Base-by-base conservation (phyloP, 2,888 invertebrate species). In the Scaptomyza tumidula region DNA sequence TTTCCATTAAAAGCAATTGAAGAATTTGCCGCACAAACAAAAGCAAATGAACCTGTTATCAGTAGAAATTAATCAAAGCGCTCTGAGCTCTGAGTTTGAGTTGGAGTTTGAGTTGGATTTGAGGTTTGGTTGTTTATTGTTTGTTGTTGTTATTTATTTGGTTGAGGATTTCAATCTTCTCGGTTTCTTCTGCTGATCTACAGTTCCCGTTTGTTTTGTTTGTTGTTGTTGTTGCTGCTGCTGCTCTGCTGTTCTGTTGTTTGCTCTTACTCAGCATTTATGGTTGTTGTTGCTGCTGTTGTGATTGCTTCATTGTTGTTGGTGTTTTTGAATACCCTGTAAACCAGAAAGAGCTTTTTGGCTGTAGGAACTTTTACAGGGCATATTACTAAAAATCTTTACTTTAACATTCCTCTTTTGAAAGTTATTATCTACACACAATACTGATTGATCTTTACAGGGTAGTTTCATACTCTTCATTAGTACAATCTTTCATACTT, bases 11-110 rank as follows among this genome's bases (percentile, higher is more conserved):
- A 75, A 85, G 83, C 74, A 84, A 76, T 74, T 88, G 88, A 77
- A 74, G 73, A 80, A 76, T 74, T 41, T 73, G 80, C 76, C 73
- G 75, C 72, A 71, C 64, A 84, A 80, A 86, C 87, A 85, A 89
- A 89, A 82, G 89, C 88, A 86, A 89, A 86, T 86, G 88, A 89
- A 86, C 80, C 89, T 86, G 88, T 89, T 86, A 86, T 86, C 86
- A 89, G 88, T 78, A 35, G 68, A 86, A 86, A 89, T 86, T 89
- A 89, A 86, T 86, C 86, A 89, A 75, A 76, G 70, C 78, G 56
- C 44, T 13, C 43, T 52, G 24, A 46, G 53, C 48, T 14, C 14
- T 53, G 66, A 19, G 45, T 27, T 66, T 45, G 46, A 52, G 29
- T 16, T 66, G 57, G 43, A 49, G 57, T 16, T 66, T 50, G 43